Base-by-base conservation (phyloP, 2,797 vertebrate genomes). In the Ciconia nigra region DNA sequence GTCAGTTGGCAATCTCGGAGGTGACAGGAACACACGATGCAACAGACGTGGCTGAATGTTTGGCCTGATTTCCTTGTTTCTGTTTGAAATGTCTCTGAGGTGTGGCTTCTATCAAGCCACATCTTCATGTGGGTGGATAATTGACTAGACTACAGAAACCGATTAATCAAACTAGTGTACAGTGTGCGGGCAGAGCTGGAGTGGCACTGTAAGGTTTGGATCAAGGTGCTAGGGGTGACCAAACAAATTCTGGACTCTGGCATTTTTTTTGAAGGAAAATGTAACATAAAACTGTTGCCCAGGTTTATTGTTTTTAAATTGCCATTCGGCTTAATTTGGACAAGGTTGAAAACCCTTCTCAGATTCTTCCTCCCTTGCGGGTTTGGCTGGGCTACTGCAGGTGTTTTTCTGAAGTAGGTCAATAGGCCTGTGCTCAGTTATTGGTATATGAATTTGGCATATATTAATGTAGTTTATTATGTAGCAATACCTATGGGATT, bases 61-160 rank as follows among this genome's bases (percentile, higher is more conserved):
- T 71, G 86, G 72, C 93, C 86, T 37, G 21, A 33, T 81, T 95
- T 70, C 94, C 76, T 81, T 84, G 83, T 91, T 94, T 61, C 85
- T 91, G 41, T 93, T 67, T 52, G 79, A 83, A 94, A 37, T 82
- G 35, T 93, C 67, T 73, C 67, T 21, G 87, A 93, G 94, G 93
- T 52, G 91, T 96, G 94, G 87, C 69, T 83, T 85, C 65, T 66
- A 18, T 93, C 87, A 66, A 66, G 59, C 46, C 26, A 5, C 39
- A 73, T 94, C 70, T 94, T 71, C 10, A 1, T 19, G 91, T 96
- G 76, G 90, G 83, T 69, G 92, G 62, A 35, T 90, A 37, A 65
- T 81, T 87, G 16, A 16, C 28, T 67, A 8, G 47, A 21, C 46
- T 28, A 47, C 39, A 90, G 93, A 44, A 80, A 58, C 54, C 0